These are phyloP conservation scores for Lutraria lutraria DNA, from an alignment of 2,888 invertebrate species.

Conservation along the genomic window DNA sequence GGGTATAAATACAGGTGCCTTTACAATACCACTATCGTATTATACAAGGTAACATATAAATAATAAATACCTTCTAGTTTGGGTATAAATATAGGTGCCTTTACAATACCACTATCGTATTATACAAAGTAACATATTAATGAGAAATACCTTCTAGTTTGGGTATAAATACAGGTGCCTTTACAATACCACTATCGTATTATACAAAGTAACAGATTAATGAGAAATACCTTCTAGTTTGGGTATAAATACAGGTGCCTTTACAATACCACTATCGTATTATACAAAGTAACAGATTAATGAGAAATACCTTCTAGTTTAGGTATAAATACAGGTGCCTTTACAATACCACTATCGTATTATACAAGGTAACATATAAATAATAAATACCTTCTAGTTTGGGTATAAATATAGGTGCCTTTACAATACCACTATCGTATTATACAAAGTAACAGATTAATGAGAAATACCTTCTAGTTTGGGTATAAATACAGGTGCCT, in stretches of 20 bases:
- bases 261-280: slow-evolving; percentile 48
- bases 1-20: slow-evolving; percentile 58
- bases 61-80: slow-evolving; percentile 54
- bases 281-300: too few species aligned
- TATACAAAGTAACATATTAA: too few species aligned
- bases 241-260: slow-evolving; percentile 58
- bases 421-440: slow-evolving; percentile 48
- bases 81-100: slow-evolving; percentile 58
- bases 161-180: slow-evolving; percentile 58
- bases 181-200: slow-evolving; percentile 48
- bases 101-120: slow-evolving; percentile 48
- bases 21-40: slow-evolving; percentile 48
- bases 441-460: too few species aligned
- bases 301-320: slow-evolving; percentile 55
- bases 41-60: too few species aligned
- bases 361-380: too few species aligned
- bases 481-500: slow-evolving; percentile 58
- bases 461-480: slow-evolving; percentile 55
- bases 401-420: slow-evolving; percentile 58
- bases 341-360: slow-evolving; percentile 48
- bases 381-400: slow-evolving; percentile 54
- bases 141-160: slow-evolving; percentile 55
- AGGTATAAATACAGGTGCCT: slow-evolving; percentile 58
- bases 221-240: slow-evolving; percentile 55
- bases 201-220: too few species aligned